Evolutionary conservation across 2,888 invertebrate genomes (phyloP).

Genomic region (Mythimna pallens): DNA sequence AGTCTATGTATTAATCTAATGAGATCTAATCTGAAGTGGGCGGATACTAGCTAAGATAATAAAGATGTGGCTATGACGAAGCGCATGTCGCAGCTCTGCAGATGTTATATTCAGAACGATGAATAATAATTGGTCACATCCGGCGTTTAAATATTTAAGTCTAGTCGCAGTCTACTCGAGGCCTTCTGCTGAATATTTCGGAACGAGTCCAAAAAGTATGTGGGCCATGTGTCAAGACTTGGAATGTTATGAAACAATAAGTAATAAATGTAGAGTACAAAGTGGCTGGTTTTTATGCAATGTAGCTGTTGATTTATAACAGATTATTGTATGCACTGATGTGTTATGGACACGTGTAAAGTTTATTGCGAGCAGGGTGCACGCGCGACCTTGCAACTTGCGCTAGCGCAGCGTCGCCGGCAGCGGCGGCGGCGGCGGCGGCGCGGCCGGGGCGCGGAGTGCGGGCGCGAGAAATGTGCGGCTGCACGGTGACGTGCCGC

Average conservation of each 20-base stretch:
- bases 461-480: slow-evolving; percentile 79
- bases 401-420: slow-evolving; percentile 60
- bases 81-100: slow-evolving; percentile 51
- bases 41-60: slow-evolving; percentile 40
- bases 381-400: slow-evolving; percentile 77
- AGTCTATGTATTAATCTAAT: slow-evolving; percentile 12
- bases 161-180: slow-evolving; percentile 53
- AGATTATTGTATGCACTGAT: slow-evolving; percentile 59
- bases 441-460: slow-evolving; percentile 51
- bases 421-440: neutral
- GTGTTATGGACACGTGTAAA: slow-evolving; percentile 80
- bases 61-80: slow-evolving; percentile 48
- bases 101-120: slow-evolving; percentile 61
- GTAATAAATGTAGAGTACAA: slow-evolving; percentile 23
- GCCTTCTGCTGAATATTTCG: slow-evolving; percentile 24
- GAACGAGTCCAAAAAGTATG: slow-evolving; percentile 13
- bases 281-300: slow-evolving; percentile 35
- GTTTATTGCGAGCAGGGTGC: slow-evolving; percentile 75
- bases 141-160: slow-evolving; percentile 58
- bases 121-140: slow-evolving; percentile 65
- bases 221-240: slow-evolving; percentile 5
- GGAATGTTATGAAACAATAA: slow-evolving; percentile 7
- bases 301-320: slow-evolving; percentile 34
- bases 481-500: slow-evolving; percentile 74
- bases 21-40: slow-evolving; percentile 35